Evolutionary conservation across 1,140 invertebrate genomes (phyloP).

Genomic region (Euwallacea similis): DNA sequence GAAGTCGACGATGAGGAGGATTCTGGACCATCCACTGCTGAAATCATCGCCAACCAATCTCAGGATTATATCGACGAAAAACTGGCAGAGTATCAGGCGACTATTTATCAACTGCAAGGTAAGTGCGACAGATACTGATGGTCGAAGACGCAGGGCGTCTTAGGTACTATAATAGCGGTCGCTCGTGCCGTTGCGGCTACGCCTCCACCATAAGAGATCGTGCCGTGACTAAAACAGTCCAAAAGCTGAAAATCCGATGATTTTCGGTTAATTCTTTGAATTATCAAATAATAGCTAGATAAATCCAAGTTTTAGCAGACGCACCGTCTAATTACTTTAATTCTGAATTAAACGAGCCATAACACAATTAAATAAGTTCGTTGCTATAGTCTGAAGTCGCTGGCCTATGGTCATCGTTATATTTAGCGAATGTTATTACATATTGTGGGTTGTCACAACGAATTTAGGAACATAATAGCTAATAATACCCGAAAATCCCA

Average conservation of each 20-base stretch:
- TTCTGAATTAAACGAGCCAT: not conserved
- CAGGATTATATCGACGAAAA: conserved; percentile 94
- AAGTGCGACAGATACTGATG: conserved; percentile 30
- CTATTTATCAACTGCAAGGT: conserved; percentile 89
- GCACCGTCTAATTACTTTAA: no score
- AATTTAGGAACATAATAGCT: conserved; percentile 19
- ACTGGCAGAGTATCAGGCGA: conserved; percentile 88
- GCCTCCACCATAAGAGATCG: no score
- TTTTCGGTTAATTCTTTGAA: no score
- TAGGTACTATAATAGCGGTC: no score
- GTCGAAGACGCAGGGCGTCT: no score
- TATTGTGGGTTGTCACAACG: conserved; percentile 18
- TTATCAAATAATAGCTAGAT: no score
- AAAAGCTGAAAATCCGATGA: no score
- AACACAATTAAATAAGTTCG: not conserved
- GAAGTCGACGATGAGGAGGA: conserved; percentile 64
- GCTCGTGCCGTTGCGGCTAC: no score
- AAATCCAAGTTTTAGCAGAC: no score
- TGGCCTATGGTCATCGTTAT: conserved; percentile 12
- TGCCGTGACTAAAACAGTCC: no score
- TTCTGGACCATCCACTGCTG: conserved; percentile 79
- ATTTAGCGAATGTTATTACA: conserved; percentile 15
- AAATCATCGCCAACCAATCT: conserved; percentile 89
- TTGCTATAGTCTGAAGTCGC: not conserved
- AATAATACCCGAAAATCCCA: conserved; percentile 10